Percentiles rank a stretch among this genome's conserved stretches.
phyloP scores from a whole-genome alignment of 2,113 vertebrate species.

The Merops nubicus region DNA sequence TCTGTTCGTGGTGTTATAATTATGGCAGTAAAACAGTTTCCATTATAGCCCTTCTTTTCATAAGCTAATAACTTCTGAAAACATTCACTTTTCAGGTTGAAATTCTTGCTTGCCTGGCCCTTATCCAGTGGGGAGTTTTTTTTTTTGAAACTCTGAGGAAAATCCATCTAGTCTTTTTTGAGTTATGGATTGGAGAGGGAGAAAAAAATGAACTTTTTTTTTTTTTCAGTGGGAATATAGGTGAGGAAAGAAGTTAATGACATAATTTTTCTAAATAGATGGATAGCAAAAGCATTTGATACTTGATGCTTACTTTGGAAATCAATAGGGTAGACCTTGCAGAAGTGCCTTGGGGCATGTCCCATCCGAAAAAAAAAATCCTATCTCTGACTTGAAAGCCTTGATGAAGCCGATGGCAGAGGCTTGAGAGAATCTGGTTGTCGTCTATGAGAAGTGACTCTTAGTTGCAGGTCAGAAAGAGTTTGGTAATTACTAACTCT shows the following conservation, averaged over 20 bases:
- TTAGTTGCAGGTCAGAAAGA: slow-evolving; percentile 21
- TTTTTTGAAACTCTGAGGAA: not conserved
- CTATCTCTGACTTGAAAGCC: not conserved
- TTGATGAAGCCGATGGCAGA: not conserved
- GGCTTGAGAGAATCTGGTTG: not conserved
- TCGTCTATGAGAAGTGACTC: not conserved
- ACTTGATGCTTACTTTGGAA: not conserved
- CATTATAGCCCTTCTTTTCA: slow-evolving; percentile 51
- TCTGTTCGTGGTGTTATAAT: slow-evolving; percentile 46
- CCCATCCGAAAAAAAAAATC: not conserved
- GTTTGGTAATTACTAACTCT: not conserved
- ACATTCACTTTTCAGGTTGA: slow-evolving; percentile 13
- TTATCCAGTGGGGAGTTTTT: not conserved
- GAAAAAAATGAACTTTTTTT: not conserved
- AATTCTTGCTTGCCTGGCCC: slow-evolving; percentile 8
- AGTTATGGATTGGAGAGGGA: not conserved
- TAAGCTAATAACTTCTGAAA: slow-evolving; percentile 57
- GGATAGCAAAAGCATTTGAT: not conserved
- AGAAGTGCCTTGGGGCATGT: not conserved
- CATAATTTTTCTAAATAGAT: not conserved
- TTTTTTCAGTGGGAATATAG: not conserved
- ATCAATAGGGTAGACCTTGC: not conserved
- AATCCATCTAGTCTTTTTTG: not conserved
- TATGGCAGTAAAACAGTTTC: slow-evolving; percentile 60
- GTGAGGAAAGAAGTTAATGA: not conserved